These are phyloP conservation scores for Turritopsis dohrnii DNA, from an alignment of 30 jellyfish, hydroid and myxozoan genomes.

Conservation along the genomic window DNA sequence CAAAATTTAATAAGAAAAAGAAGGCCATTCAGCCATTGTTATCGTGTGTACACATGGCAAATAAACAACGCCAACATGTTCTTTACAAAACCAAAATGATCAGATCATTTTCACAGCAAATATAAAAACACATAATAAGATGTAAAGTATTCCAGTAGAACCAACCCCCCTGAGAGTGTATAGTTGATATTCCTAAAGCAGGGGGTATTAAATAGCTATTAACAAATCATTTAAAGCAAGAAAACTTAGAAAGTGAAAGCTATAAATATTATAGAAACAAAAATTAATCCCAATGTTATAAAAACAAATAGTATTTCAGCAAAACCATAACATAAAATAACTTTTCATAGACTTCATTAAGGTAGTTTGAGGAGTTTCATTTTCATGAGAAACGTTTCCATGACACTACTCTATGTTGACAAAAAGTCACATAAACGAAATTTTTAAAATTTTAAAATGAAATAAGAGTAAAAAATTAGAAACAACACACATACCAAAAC, in stretches of 20 bases:
- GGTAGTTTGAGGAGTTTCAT: too few species aligned
- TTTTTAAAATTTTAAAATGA: too few species aligned
- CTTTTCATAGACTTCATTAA: too few species aligned
- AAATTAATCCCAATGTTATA: background rate
- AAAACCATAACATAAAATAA: too few species aligned
- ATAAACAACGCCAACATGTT: background rate
- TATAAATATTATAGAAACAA: background rate
- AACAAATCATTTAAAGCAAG: background rate
- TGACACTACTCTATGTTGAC: too few species aligned
- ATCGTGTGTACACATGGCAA: background rate
- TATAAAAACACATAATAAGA: background rate
- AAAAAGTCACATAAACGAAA: too few species aligned
- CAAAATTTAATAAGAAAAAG: background rate
- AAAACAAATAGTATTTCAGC: background rate
- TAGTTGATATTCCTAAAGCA: background rate
- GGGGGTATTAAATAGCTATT: background rate
- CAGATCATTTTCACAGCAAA: background rate
- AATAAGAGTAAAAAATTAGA: background rate
- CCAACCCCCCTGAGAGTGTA: background rate
- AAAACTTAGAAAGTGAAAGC: too few species aligned
- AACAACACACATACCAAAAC: background rate
- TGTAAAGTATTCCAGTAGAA: background rate
- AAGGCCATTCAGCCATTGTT: background rate
- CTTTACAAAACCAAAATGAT: background rate
- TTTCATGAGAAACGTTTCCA: too few species aligned